These are phyloP conservation scores for Mythimna impura DNA, from an alignment of 2,888 invertebrate species.

Conservation along the genomic window DNA sequence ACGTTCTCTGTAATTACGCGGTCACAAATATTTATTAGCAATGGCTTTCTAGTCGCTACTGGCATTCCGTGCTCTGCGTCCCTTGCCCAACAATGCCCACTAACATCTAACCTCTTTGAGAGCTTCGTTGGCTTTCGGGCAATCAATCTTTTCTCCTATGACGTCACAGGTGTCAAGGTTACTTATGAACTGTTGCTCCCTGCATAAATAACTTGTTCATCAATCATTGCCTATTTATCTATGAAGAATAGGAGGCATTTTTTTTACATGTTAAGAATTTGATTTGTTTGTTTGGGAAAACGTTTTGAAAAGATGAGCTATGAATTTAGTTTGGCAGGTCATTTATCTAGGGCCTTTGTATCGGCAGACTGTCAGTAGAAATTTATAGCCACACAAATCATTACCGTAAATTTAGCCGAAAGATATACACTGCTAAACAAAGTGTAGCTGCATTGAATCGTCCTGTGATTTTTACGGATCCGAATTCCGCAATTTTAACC, in stretches of 20 bases:
- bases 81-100: conserved; percentile 51
- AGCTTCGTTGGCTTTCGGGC: conserved; percentile 60
- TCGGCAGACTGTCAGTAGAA: not conserved
- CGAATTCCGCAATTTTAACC: no score
- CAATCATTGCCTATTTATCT: conserved; percentile 60
- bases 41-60: no score
- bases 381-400: not conserved
- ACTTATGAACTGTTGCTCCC: conserved; percentile 62
- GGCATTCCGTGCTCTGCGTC: conserved; percentile 20
- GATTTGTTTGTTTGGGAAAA: conserved; percentile 24
- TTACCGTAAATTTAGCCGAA: not conserved
- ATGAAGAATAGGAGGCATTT: conserved; percentile 34
- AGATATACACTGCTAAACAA: not conserved
- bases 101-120: conserved; percentile 64
- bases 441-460: not conserved
- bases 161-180: conserved; percentile 80
- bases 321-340: conserved; percentile 9
- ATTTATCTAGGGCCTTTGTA: conserved; percentile 13
- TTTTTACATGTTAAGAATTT: conserved; percentile 29
- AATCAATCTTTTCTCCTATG: conserved; percentile 76
- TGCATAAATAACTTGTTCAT: conserved; percentile 53
- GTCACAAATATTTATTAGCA: no score
- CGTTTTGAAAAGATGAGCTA: conserved; percentile 4
- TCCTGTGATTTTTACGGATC: not conserved
- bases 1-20: no score